Evolutionary conservation across 2,797 vertebrate genomes (phyloP).

Genomic region (Anolis apletophallus): DNA sequence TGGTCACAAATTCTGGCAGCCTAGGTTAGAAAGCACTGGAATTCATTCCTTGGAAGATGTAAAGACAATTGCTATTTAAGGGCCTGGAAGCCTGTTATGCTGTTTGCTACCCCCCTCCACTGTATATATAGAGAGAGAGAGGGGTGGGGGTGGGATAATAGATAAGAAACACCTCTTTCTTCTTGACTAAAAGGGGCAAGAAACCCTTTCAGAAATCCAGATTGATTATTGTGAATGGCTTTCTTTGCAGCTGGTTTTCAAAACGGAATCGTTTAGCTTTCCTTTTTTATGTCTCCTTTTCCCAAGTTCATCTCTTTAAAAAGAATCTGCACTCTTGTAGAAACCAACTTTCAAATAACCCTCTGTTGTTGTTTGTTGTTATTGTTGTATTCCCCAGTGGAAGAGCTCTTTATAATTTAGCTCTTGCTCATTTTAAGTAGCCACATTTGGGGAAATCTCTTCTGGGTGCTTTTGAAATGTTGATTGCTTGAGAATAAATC

Average conservation of each 20-base stretch:
- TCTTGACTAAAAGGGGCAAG: too few species aligned
- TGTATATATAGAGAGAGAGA: not conserved
- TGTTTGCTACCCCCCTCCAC: slow-evolving; percentile 13
- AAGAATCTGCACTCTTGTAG: rapidly evolving
- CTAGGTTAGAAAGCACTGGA: slow-evolving; percentile 31
- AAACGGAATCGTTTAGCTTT: not conserved
- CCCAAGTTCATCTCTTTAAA: not conserved
- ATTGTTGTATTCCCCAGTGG: not conserved
- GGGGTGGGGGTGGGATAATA: not conserved
- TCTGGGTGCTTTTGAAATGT: not conserved
- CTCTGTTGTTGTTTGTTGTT: not conserved
- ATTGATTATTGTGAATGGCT: not conserved
- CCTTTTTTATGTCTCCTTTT: not conserved
- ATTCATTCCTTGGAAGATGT: slow-evolving; percentile 2
- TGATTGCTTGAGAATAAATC: slow-evolving; percentile 7
- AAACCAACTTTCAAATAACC: not conserved
- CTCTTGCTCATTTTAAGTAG: not conserved
- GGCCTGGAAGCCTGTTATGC: slow-evolving; percentile 40
- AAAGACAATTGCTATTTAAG: slow-evolving; percentile 44
- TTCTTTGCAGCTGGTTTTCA: not conserved
- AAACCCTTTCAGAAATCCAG: not conserved
- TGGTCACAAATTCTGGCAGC: slow-evolving; percentile 11
- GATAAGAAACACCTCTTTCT: not conserved
- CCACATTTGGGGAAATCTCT: slow-evolving; percentile 6
- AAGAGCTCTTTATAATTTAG: not conserved